Base-by-base conservation (phyloP, 1,140 invertebrate genomes). In the Andricus grossulariae region DNA sequence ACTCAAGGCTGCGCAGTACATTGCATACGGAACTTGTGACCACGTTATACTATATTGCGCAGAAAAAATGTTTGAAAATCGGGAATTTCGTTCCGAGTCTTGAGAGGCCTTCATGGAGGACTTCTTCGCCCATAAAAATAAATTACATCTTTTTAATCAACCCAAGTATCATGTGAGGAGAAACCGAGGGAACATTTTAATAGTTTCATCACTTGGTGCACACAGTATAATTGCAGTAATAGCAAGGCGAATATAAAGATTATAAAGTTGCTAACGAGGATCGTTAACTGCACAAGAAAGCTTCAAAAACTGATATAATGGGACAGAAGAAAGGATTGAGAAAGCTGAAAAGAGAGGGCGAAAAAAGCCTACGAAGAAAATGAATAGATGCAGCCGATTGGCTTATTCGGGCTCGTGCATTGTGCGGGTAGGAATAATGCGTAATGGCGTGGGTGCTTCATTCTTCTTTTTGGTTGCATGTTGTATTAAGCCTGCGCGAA, bases 391-490 rank as follows among this genome's bases (percentile, higher is more conserved):
- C 25, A 66, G 25, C 16, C 60, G 60, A 66, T 66, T 66, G 60
- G 60, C 60, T 39, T 66, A 66, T 66, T 60, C 57, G 57, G 57
- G 13, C 57, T 66, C 21, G 52, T 54, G 18, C 18, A 54, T 54
- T 54, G 52, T 54, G 18, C 10, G n/a, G 39, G 11, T 13, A 32
- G 57, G 21, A 8, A 66, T 66, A 66, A 60, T 55, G 74, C 54
- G 74, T 71, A 75, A 75, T 72, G 73, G 71, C 74, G 78, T 73
- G 74, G 60, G 78, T n/a, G 73, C 16, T 25, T 55, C 3, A 13
- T 66, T 66, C 16, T 60, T 32, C 15, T 16, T 50, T 45, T 50
- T 55, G 15, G n/a, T 52, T 32, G 25, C 74, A 73, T 77, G 73
- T 50, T 73, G 73, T 71, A 73, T 60, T 57, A 66, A 66, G 60